Percentiles rank a stretch among this genome's conserved stretches.
Evolutionary conservation across 2,888 invertebrate genomes (phyloP).

Genomic region (Plusia festucae): DNA sequence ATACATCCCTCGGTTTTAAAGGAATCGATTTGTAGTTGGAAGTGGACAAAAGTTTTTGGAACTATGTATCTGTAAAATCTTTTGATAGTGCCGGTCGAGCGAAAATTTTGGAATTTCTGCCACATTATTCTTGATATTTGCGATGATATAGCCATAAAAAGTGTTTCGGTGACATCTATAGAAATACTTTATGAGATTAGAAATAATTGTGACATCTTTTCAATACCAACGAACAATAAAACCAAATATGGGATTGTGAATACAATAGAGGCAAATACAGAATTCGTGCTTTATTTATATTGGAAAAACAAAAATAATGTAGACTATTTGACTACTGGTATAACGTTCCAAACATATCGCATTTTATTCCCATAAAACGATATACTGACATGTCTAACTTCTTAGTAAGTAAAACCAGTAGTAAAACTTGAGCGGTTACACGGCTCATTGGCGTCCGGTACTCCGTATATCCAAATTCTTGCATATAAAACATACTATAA

Average conservation of each 20-base stretch:
- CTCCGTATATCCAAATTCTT: constrained; percentile 79
- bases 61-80: constrained; percentile 51
- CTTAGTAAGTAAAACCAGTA: constrained; percentile 48
- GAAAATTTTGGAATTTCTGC: constrained; percentile 41
- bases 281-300: background rate
- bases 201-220: constrained; percentile 36
- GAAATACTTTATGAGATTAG: constrained; percentile 39
- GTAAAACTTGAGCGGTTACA: constrained; percentile 69
- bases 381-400: constrained; percentile 12
- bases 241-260: constrained; percentile 8
- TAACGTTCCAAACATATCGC: background rate
- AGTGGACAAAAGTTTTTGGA: constrained; percentile 55
- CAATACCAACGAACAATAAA: constrained; percentile 26
- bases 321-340: background rate
- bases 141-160: constrained; percentile 49
- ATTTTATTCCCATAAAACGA: constrained; percentile 18
- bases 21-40: constrained; percentile 62
- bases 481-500: constrained; percentile 79
- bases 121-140: constrained; percentile 39
- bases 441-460: constrained; percentile 80
- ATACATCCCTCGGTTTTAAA: constrained; percentile 62
- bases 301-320: constrained; percentile 1
- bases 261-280: constrained; percentile 19
- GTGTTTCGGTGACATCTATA: constrained; percentile 40
- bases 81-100: constrained; percentile 68